A percentile compares a stretch with the other conserved stretches of the same genome.
phyloP scores from a whole-genome alignment of 2,888 invertebrate genomes.

The Drosophila atripex region DNA sequence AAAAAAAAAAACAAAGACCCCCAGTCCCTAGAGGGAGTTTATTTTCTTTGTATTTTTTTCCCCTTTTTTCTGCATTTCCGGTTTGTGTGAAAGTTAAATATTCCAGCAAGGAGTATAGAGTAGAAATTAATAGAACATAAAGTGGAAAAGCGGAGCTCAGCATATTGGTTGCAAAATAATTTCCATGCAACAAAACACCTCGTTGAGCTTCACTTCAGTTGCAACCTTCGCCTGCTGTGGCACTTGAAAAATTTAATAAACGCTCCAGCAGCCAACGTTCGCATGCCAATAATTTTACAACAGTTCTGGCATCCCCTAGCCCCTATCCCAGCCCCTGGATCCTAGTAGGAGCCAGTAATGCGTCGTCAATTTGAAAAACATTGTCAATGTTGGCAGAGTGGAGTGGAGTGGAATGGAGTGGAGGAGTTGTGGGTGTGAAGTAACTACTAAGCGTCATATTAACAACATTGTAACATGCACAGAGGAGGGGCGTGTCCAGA shows the following conservation, averaged over 20 bases:
- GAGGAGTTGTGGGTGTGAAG: slow-evolving; percentile 25
- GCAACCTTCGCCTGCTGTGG: slow-evolving; percentile 29
- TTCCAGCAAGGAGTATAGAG: no score
- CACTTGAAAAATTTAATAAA: slow-evolving; percentile 79
- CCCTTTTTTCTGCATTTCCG: slow-evolving; percentile 18
- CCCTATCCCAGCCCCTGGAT: no score
- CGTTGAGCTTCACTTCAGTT: not conserved
- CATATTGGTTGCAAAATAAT: slow-evolving; percentile 24
- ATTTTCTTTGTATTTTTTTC: not conserved
- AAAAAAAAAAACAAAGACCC: no score
- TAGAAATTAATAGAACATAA: slow-evolving; percentile 75
- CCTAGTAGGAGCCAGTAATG: no score
- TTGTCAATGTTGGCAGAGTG: not conserved
- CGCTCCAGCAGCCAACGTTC: slow-evolving; percentile 77
- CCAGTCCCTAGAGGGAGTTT: slow-evolving; percentile 40
- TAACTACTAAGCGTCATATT: slow-evolving; percentile 75
- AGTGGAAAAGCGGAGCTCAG: slow-evolving; percentile 34
- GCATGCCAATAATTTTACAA: slow-evolving; percentile 74
- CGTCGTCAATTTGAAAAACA: no score
- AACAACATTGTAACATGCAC: slow-evolving; percentile 77
- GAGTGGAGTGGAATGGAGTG: no score
- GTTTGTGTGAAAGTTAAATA: not conserved
- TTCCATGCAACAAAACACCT: slow-evolving; percentile 35
- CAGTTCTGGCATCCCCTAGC: not conserved
- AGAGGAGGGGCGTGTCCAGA: slow-evolving; percentile 2